Evolutionary conservation across 53 echinoderm and acorn worm species (phyloP).

Genomic region (Paracentrotus lividus): DNA sequence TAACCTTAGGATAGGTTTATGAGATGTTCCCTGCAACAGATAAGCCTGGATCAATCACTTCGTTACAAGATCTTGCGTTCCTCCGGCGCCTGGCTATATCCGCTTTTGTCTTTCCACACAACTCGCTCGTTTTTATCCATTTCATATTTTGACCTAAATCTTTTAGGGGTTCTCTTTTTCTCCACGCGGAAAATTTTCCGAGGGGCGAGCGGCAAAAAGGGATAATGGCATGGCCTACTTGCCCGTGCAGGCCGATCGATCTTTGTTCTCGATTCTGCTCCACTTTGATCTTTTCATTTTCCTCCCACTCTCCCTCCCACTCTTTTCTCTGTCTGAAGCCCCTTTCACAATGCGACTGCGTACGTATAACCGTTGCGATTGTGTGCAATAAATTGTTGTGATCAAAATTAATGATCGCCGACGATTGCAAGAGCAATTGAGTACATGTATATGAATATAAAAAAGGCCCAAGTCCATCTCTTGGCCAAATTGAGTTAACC

Average conservation of each 20-base stretch:
- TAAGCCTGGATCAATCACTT: slow-evolving; percentile 6
- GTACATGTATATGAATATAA: no score
- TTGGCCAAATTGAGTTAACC: no score
- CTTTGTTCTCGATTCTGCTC: not conserved
- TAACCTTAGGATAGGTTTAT: not conserved
- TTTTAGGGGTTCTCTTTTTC: not conserved
- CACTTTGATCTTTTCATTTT: not conserved
- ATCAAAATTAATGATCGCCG: no score
- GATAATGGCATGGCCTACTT: slow-evolving; percentile 39
- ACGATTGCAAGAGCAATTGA: no score
- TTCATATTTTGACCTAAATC: slow-evolving; percentile 43
- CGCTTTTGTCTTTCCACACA: not conserved
- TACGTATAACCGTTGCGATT: no score
- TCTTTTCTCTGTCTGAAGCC: not conserved
- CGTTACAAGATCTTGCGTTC: slow-evolving; percentile 25
- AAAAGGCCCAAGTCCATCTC: no score
- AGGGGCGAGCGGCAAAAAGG: not conserved
- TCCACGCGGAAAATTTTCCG: not conserved
- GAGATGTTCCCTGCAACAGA: slow-evolving; percentile 22
- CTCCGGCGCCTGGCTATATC: slow-evolving; percentile 22
- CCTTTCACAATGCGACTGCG: no score
- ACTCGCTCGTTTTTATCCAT: slow-evolving; percentile 25
- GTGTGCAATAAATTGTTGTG: no score
- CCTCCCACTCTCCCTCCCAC: not conserved
- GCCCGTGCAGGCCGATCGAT: not conserved